Percentiles rank a stretch among this genome's conserved stretches.
These are phyloP conservation scores for Meriones unguiculatus DNA, from an alignment of 2,113 vertebrate species.

Conservation along the genomic window DNA sequence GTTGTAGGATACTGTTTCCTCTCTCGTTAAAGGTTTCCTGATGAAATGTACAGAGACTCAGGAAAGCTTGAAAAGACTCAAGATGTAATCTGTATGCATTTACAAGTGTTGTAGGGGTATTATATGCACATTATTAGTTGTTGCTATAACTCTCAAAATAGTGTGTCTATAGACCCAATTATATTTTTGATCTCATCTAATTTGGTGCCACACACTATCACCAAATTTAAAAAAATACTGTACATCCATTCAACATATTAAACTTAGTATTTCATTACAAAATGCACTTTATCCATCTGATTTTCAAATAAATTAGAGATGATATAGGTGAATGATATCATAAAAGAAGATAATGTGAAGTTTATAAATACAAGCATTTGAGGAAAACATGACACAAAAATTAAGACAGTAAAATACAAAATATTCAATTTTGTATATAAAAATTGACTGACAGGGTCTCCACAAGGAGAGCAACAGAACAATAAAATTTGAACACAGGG, in stretches of 20 bases:
- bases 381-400: slow-evolving; percentile 26
- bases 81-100: not conserved
- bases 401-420: not conserved
- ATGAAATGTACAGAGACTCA: not conserved
- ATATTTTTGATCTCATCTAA: slow-evolving; percentile 31
- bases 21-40: slow-evolving; percentile 11
- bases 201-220: not conserved
- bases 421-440: not conserved
- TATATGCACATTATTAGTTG: not conserved
- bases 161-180: not conserved
- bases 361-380: slow-evolving; percentile 49
- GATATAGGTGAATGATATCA: not conserved
- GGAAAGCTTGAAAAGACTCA: not conserved
- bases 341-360: slow-evolving; percentile 30
- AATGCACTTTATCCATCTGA: slow-evolving; percentile 6
- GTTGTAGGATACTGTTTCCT: not conserved
- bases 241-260: slow-evolving; percentile 25
- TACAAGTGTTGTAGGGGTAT: not conserved
- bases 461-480: too few relatives aligned
- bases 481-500: too few relatives aligned
- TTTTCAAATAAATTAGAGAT: slow-evolving; percentile 47
- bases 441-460: not conserved
- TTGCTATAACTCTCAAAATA: slow-evolving; percentile 19
- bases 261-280: slow-evolving; percentile 41
- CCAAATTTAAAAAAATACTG: slow-evolving; percentile 1